Evolutionary conservation across 2,888 invertebrate genomes (phyloP).

Genomic region (Spodoptera exigua): DNA sequence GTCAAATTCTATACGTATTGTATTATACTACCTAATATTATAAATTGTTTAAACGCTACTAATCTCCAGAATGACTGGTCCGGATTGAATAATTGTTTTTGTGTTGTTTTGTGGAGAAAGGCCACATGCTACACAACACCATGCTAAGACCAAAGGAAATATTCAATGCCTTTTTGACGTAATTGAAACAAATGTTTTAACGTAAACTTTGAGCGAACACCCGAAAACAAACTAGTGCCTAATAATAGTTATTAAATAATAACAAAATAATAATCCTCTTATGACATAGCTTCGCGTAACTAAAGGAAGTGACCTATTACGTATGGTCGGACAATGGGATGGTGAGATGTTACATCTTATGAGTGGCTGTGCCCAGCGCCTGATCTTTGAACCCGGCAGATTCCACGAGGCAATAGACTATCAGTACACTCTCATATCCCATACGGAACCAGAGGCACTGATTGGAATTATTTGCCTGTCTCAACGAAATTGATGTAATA

Average conservation of each 20-base stretch:
- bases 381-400: conserved; percentile 35
- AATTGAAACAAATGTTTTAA: neutral
- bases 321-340: conserved; percentile 21
- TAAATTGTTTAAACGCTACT: too few species aligned
- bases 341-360: conserved; percentile 12
- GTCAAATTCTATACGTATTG: too few species aligned
- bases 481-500: conserved; percentile 2
- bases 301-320: conserved; percentile 37
- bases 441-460: neutral
- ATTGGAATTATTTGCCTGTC: neutral
- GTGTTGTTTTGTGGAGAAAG: neutral
- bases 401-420: conserved; percentile 7
- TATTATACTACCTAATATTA: too few species aligned
- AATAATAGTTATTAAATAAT: conserved; percentile 2
- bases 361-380: conserved; percentile 6
- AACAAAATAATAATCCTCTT: neutral
- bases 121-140: too few species aligned
- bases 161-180: too few species aligned
- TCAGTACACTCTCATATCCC: neutral
- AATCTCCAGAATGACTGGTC: too few species aligned
- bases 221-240: neutral
- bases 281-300: conserved; percentile 2
- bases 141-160: too few species aligned
- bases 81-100: neutral
- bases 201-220: neutral